Conservation (phyloP, 2,888 invertebrate species). For the Epistrophe eligans region DNA sequence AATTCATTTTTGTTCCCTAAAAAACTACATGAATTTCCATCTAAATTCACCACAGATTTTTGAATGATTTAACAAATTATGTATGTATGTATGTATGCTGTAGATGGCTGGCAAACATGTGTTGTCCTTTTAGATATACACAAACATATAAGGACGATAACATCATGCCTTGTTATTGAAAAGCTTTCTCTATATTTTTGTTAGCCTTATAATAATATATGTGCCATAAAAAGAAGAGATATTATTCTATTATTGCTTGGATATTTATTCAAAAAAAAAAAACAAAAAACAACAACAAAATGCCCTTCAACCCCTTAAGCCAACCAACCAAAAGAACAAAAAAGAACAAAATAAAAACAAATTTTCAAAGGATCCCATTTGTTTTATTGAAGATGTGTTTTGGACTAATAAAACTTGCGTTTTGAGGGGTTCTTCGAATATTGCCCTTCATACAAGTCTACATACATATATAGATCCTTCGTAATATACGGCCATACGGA, state of each 20-base stretch:
- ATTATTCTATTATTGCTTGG: conserved; percentile 63
- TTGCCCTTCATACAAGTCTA: background rate
- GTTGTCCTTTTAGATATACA: background rate
- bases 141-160: conserved; percentile 21
- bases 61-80: conserved; percentile 50
- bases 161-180: conserved; percentile 29
- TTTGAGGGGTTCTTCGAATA: background rate
- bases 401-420: conserved; percentile 51
- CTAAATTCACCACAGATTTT: conserved; percentile 52
- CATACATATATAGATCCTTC: conserved; percentile 37
- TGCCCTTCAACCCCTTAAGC: background rate
- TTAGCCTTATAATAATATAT: background rate
- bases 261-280: conserved; percentile 42
- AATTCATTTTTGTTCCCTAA: background rate
- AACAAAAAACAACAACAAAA: background rate
- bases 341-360: conserved; percentile 35
- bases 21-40: conserved; percentile 19
- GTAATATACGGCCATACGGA: conserved; percentile 61
- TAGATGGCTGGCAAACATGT: conserved; percentile 17
- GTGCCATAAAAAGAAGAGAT: conserved; percentile 26
- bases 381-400: conserved; percentile 65
- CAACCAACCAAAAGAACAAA: background rate
- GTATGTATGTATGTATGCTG: conserved; percentile 25
- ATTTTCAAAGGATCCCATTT: conserved; percentile 67
- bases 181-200: background rate